phyloP scores from a whole-genome alignment of 2,888 invertebrate genomes.

The Hydrotaea diabolus region DNA sequence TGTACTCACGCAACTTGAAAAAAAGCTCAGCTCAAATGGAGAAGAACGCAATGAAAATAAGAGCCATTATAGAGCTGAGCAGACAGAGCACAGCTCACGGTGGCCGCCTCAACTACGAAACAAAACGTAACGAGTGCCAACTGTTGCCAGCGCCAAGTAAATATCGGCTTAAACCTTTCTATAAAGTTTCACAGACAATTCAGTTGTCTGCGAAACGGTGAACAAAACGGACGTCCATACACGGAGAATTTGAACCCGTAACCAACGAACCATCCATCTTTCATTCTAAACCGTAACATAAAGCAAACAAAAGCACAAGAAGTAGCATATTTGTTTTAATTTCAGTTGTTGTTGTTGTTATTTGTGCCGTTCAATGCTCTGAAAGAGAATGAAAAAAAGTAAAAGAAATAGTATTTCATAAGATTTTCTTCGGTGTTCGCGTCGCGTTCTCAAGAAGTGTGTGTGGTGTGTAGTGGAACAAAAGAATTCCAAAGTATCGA shows the following conservation, averaged over 20 bases:
- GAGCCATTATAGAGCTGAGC: not conserved
- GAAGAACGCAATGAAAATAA: conserved; percentile 5
- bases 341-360: no score
- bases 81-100: not conserved
- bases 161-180: conserved; percentile 75
- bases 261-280: not conserved
- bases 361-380: not conserved
- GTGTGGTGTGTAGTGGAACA: conserved; percentile 2
- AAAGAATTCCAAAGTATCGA: conserved; percentile 5
- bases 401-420: conserved; percentile 23
- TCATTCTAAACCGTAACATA: conserved; percentile 29
- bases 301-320: conserved; percentile 27
- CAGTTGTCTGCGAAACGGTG: conserved; percentile 78
- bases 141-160: conserved; percentile 56
- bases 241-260: conserved; percentile 34
- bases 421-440: not conserved
- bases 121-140: conserved; percentile 19
- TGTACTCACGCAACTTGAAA: not conserved
- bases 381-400: conserved; percentile 17
- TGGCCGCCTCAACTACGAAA: conserved; percentile 19
- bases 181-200: conserved; percentile 76
- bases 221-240: conserved; percentile 74
- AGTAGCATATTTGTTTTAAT: conserved; percentile 1
- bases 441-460: not conserved
- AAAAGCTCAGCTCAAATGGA: conserved; percentile 22